Evolutionary conservation across 2,888 invertebrate genomes (phyloP), one percentile per base, ranked within the genome.

Genomic region (Sialis fuliginosa): DNA sequence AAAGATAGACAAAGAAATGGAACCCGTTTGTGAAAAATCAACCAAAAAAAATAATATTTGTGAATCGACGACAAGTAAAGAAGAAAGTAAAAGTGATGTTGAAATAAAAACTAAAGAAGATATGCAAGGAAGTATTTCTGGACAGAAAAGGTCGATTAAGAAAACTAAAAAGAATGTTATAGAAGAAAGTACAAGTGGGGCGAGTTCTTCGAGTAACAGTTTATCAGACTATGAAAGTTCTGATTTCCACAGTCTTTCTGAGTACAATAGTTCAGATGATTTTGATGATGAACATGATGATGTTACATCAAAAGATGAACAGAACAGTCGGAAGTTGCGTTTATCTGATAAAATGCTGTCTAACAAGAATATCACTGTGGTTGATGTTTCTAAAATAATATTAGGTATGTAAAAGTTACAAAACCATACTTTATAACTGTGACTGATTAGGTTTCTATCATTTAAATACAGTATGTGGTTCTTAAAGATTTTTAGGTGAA

Each of bases 1-100:
- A 47, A 49, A 49, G 39, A 42, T 48, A 41, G 45, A 45, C 44
- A 10, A 30, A 31, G 30, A 42, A 7, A 31, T 8, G 22, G 42
- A 31, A 9, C 9, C 2, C 10, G 22, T 5, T 13, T 8, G n/a
- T 4, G 35, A 35, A 9, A n/a, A 35, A 8, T 9, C n/a, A n/a
- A 35, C 8, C 35, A 35, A 3, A 35, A 35, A 8, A 35, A n/a
- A 35, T 35, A 22, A 40, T 40, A 22, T 5, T 6, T 22, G 22
- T 40, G 5, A 40, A 9, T 10, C 3, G 7, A 37, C 37, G 7
- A 7, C n/a, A 10, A n/a, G 12, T 6, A 10, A 10, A 10, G 37
- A 37, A 8, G 12, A 37, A 10, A 31, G 30, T 42, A 13, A 22
- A 13, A 22, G 9, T 42, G 8, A 12, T 10, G 31, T 30, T 6